Evolutionary conservation across 2,797 vertebrate species (phyloP).

Genomic region (Coreius guichenoti): DNA sequence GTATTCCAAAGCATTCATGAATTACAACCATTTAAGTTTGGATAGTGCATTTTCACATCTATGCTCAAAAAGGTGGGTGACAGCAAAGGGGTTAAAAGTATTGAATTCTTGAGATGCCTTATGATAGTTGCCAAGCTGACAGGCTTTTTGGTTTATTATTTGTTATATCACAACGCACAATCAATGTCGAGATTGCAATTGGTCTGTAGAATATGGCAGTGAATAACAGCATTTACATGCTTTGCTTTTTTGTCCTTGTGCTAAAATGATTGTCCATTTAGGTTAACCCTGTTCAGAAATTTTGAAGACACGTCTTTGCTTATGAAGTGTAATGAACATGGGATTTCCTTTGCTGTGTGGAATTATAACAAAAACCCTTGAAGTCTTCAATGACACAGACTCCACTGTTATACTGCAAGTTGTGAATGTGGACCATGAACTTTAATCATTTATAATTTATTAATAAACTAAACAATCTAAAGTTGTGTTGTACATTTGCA

Average conservation of each 20-base stretch:
- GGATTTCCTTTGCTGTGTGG: neutral
- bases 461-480: neutral
- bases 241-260: neutral
- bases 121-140: neutral
- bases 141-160: neutral
- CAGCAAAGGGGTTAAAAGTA: no score
- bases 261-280: neutral
- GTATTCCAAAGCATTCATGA: neutral
- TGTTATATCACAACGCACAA: neutral
- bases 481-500: neutral
- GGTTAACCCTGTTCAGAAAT: neutral
- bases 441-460: neutral
- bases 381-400: neutral
- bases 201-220: neutral
- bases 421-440: neutral
- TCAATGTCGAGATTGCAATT: neutral
- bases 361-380: neutral
- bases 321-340: neutral
- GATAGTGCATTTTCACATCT: neutral
- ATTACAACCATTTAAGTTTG: neutral
- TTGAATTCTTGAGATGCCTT: neutral
- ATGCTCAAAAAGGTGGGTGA: no score
- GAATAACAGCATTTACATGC: neutral
- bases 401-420: neutral
- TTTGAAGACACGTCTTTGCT: neutral